These are phyloP conservation scores for Epizoanthus fatuus DNA, from an alignment of 92 coral and sea anemone species.

Conservation along the genomic window DNA sequence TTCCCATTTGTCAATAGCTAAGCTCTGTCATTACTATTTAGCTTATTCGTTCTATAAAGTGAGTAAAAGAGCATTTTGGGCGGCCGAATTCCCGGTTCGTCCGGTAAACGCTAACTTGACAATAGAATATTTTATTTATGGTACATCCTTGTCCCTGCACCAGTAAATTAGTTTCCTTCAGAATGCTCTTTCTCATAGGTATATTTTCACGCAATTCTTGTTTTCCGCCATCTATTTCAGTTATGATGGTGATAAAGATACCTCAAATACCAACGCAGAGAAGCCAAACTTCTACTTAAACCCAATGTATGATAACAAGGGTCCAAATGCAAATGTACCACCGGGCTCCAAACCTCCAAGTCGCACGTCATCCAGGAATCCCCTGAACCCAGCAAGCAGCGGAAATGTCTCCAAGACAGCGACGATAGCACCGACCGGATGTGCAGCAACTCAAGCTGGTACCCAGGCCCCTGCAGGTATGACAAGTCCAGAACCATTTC, in stretches of 20 bases:
- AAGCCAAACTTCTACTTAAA: slow-evolving; percentile 32
- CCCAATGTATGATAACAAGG: slow-evolving; percentile 48
- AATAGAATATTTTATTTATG: no score
- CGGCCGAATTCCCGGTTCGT: no score
- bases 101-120: no score
- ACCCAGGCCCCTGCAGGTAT: slow-evolving; percentile 5
- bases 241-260: slow-evolving; percentile 13
- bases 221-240: not conserved
- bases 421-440: not conserved
- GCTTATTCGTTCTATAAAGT: no score
- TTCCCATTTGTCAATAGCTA: no score
- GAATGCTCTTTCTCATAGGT: no score
- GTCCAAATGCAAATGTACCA: slow-evolving; percentile 3
- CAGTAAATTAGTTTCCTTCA: no score
- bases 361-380: slow-evolving; percentile 33
- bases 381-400: slow-evolving; percentile 2
- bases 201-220: not conserved
- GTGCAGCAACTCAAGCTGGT: slow-evolving; percentile 14
- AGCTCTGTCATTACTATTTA: no score
- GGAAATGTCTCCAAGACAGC: slow-evolving; percentile 3
- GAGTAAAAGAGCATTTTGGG: no score
- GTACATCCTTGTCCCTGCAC: no score
- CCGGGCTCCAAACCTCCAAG: slow-evolving; percentile 33
- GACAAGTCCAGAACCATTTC: not conserved
- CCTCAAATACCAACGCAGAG: slow-evolving; percentile 18